Base-by-base conservation (phyloP, 1,140 invertebrate species). In the Rhopalosiphum padi region DNA sequence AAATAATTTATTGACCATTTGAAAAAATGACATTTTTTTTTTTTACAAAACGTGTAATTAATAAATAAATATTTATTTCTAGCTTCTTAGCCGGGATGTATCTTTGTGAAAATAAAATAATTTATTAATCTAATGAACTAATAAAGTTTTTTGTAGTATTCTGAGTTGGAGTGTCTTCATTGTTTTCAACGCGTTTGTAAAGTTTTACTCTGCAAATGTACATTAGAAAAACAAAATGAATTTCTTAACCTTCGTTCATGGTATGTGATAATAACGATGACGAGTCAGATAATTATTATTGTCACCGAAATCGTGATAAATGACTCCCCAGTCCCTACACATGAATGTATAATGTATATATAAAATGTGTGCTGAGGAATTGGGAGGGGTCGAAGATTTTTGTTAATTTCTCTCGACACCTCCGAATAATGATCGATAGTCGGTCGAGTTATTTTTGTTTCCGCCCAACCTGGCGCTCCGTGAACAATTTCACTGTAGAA, bases 331-430 rank as follows among this genome's bases (percentile, higher is more conserved):
- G 41, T 41, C 4, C 30, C 3, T 4, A 30, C 60, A 77, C 88
- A 35, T 25, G 35, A 11, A 37, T 21, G 37, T n/a, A 21, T 35
- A 41, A 60, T 60, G 3, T 60, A 77, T 18, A n/a, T 18, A n/a
- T 77, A 25, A 90, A 68, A 90, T 25, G 51, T 43, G 30, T 35
- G 68, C 18, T 35, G 46, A n/a, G 77, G 21, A 43, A 7, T 35
- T 21, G 43, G n/a, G 11, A 25, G 46, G 68, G 82, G 82, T 53
- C 48, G 82, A 93, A 53, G 91, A 93, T 93, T 93, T 93, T 93
- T 85, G 82, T 93, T 93, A 93, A 93, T 93, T 93, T 93, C 91
- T 85, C 77, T 93, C 91, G 91, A 93, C 91, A 93, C 82, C 35
- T 93, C 68, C 90, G 43, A 43, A 41, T n/a, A 85, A 93, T 93